Evolutionary conservation across 2,797 vertebrate species (phyloP), one percentile per base, ranked within the genome.

Genomic region (Trachurus trachurus): DNA sequence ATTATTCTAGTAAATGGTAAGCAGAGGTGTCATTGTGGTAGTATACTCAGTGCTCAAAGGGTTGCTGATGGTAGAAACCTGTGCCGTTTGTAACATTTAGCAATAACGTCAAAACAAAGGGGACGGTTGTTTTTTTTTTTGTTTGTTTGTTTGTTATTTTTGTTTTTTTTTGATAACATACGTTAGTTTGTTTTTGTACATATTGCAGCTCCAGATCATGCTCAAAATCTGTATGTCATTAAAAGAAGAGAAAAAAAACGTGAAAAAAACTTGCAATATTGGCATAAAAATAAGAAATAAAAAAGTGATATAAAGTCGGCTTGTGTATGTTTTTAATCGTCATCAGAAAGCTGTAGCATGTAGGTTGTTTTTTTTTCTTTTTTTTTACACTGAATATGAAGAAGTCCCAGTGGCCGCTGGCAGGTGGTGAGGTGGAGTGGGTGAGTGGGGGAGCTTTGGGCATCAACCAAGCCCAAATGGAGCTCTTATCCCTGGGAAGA

Each of bases 61-160:
- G 96, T 96, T 96, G 88, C 92, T 95, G 95, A 95, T 94, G 95
- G 96, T 98, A 96, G 96, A 96, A 96, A 94, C 96, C 94, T 96
- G 95, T 97, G 96, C 97, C 95, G 96, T 97, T 97, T 97, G 96
- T 98, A 97, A 97, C 96, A 97, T 97, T 96, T 98, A 99, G 98
- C 98, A 99, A 99, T 99, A 98, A 98, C 93, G 94, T 98, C 96
- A 96, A 96, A 92, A 96, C 80, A 92, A 96, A 96, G 81, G 94
- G 96, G 96, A 96, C 94, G 94, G 87, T 96, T 96, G 34, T 37
- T 37, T 37, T 37, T 37, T 37, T 37, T 37, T 37, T 37, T 37
- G 34, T 37, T 37, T 34, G 31, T 34, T 37, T 37, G 34, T 37
- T 37, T 37, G 6, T 37, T 37, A 26, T 8, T 37, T 37, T 37